Evolutionary conservation across 2,888 invertebrate genomes (phyloP), one percentile per base, ranked within the genome.

Genomic region (Calephelis perditalis): DNA sequence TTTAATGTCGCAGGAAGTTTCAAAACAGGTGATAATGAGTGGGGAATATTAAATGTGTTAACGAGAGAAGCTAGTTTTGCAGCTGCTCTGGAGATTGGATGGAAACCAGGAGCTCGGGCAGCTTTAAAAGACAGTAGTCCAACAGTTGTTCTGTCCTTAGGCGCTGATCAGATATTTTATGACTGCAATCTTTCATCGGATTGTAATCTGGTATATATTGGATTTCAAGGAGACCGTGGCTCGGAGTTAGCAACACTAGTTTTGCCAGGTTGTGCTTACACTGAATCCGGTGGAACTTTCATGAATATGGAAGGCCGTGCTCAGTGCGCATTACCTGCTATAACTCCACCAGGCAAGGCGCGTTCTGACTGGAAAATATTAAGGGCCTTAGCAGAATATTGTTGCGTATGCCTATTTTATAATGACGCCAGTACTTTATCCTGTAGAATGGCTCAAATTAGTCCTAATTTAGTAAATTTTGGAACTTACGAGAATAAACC

Each of bases 351-450:
- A 0, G 98, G 98, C 15, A 92, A 96, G 82, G 98, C 98, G 0
- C 94, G 99, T 54, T 95, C 95, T 68, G 99, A 99, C 81, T 99
- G 99, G 99, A 99, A 99, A 88, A 98, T 99, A 69, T 92, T 99
- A 67, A 77, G 86, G 46, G 89, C 89, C 1, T 62, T 89, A 12
- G 84, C 86, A 0, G 86, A 87, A 64, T 85, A 77, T 61, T 73
- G 77, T 54, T 76, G 77, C 1, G 60, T 84, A 35, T 71, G 71
- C 61, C 61, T 87, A 46, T 73, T 66, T 63, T 89, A 88, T 58
- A 70, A 71, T 47, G 84, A 88, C 62, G 64, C 72, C 26, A 66
- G 63, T 49, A 71, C 79, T 1, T 67, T 89, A 12, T 72, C 71
- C 52, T 68, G 68, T 44, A 76, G 89, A 59, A 69, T 89, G 68